phyloP scores from a whole-genome alignment of 2,113 vertebrate species.

The Holacanthus passer region DNA sequence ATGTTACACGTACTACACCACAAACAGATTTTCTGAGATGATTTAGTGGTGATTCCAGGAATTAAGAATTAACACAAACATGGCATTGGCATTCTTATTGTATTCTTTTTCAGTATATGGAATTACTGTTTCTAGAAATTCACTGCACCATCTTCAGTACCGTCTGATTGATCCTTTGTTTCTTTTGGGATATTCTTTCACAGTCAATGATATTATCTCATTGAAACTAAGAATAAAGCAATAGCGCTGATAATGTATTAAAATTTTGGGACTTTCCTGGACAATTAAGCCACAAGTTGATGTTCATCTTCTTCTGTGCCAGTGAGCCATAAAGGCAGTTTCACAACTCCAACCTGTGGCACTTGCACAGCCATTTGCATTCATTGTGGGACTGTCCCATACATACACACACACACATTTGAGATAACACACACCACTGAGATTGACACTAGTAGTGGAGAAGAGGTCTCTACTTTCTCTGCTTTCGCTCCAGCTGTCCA shows the following conservation, averaged over 20 bases:
- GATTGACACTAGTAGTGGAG: background rate
- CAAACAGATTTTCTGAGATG: conserved; percentile 42
- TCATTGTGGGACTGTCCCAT: conserved; percentile 59
- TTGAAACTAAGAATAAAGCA: conserved; percentile 17
- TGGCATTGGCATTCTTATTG: background rate
- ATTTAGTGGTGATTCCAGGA: conserved; percentile 43
- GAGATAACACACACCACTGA: conserved; percentile 5
- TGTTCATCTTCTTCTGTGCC: conserved; percentile 19
- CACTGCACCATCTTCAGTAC: background rate
- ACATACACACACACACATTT: background rate
- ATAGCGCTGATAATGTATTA: conserved; percentile 6
- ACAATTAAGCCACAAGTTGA: background rate
- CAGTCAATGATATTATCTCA: conserved; percentile 4
- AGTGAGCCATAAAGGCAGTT: conserved; percentile 47
- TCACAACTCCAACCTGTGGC: conserved; percentile 70
- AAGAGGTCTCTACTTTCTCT: conserved; percentile 8
- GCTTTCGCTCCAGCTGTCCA: conserved; percentile 8
- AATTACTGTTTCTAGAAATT: background rate
- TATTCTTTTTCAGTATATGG: too few species aligned
- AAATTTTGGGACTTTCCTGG: conserved; percentile 63
- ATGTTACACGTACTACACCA: conserved; percentile 29
- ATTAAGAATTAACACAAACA: conserved; percentile 20
- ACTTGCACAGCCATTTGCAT: conserved; percentile 37
- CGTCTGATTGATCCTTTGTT: background rate
- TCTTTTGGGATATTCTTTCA: background rate